These are phyloP conservation scores for Ophioninae sp. DNA, from an alignment of 2,888 invertebrate genomes.

Conservation along the genomic window DNA sequence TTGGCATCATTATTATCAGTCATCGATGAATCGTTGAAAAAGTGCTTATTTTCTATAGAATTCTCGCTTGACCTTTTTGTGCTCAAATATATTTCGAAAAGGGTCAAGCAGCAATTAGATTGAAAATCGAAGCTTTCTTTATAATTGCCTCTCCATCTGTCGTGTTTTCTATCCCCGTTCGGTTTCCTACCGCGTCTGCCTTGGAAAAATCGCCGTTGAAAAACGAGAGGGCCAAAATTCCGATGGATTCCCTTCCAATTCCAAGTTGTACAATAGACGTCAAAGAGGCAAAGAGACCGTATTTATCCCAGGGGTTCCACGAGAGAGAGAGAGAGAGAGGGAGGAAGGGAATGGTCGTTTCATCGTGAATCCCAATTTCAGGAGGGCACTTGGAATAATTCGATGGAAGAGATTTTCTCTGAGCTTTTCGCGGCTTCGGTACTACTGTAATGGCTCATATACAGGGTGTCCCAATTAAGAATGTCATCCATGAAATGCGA, in stretches of 20 bases:
- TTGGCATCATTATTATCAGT: no score
- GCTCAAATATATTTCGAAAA: no score
- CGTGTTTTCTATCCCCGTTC: no score
- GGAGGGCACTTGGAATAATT: constrained; percentile 57
- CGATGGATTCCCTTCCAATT: no score
- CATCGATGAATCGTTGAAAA: no score
- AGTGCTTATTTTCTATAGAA: no score
- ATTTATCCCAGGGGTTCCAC: neutral
- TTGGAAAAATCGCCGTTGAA: neutral
- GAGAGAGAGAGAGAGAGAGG: neutral
- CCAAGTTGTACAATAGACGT: constrained; percentile 3
- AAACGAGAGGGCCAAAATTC: neutral
- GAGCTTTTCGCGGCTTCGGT: constrained; percentile 30
- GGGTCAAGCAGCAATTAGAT: constrained; percentile 1
- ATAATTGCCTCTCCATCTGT: neutral
- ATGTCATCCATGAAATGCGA: no score
- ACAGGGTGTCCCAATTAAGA: no score
- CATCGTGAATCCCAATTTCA: constrained; percentile 50
- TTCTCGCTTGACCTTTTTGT: no score
- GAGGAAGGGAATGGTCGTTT: constrained; percentile 29
- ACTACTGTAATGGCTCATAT: constrained; percentile 4
- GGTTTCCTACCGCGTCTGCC: neutral
- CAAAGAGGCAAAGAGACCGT: constrained; percentile 3
- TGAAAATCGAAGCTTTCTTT: constrained; percentile 23
- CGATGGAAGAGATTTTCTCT: constrained; percentile 39